Conservation (phyloP, 2,113 vertebrate species). For the Pampusana beccarii region DNA sequence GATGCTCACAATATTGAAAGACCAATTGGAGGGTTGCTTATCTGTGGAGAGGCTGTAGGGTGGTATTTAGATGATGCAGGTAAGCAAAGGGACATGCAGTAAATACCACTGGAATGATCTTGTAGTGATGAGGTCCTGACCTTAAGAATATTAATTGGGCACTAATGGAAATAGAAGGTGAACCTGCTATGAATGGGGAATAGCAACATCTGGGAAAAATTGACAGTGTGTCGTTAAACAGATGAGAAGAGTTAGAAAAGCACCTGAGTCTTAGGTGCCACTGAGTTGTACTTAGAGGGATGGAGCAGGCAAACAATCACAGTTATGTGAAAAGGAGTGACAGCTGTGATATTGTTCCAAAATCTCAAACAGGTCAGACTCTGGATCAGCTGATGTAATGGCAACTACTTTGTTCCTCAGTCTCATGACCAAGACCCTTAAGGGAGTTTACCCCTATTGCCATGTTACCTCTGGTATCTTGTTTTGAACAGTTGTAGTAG, state of each 20-base stretch:
- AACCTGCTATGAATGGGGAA: not conserved
- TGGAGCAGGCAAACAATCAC: not conserved
- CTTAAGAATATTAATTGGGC: not conserved
- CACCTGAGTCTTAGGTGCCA: not conserved
- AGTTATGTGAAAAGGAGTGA: not conserved
- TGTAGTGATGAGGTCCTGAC: not conserved
- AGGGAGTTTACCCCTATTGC: not conserved
- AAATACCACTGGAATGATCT: not conserved
- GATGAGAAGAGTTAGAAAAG: not conserved
- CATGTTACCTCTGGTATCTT: rapidly evolving
- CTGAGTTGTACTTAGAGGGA: not conserved
- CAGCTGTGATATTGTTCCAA: not conserved
- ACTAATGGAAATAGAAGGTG: not conserved
- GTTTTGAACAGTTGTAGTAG: not conserved
- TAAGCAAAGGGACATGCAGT: not conserved
- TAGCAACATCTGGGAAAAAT: not conserved
- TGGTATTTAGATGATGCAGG: not conserved
- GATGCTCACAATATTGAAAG: rapidly evolving
- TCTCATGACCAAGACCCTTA: not conserved
- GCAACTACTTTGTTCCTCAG: not conserved
- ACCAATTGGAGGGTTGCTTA: rapidly evolving
- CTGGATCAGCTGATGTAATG: not conserved
- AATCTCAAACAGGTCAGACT: not conserved
- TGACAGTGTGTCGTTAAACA: not conserved
- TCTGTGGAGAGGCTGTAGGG: not conserved